Conservation (phyloP, 2,113 vertebrate species). For the Plestiodon gilberti region DNA sequence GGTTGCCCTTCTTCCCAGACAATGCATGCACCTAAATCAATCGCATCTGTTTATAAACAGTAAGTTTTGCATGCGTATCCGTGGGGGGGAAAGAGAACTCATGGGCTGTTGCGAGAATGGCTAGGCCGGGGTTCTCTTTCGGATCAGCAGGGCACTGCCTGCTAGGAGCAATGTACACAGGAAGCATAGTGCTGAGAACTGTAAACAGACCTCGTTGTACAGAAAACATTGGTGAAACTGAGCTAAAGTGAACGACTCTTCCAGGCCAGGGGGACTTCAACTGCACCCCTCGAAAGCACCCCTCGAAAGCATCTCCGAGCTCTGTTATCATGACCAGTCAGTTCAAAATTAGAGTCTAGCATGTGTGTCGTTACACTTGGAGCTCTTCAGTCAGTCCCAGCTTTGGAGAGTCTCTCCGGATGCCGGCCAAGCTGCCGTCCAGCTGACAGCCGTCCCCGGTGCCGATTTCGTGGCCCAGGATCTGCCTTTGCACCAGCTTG, state of each 20-base stretch:
- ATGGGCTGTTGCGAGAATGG: constrained; percentile 23
- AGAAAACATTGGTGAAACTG: neutral
- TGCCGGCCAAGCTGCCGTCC: neutral
- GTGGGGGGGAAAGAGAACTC: constrained; percentile 47
- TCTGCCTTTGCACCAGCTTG: constrained; percentile 92
- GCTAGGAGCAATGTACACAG: neutral
- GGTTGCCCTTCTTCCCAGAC: constrained; percentile 7
- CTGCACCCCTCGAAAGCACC: neutral
- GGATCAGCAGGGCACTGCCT: neutral
- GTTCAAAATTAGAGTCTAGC: accelerated
- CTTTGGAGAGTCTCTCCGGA: constrained; percentile 43
- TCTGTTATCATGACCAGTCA: accelerated
- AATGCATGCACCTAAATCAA: constrained; percentile 44
- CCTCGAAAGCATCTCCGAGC: constrained; percentile 20
- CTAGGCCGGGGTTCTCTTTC: constrained; percentile 20
- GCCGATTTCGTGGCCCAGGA: constrained; percentile 80
- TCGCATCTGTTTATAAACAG: constrained; percentile 57
- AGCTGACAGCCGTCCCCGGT: constrained; percentile 36
- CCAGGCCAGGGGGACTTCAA: neutral
- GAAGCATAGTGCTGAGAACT: constrained; percentile 12
- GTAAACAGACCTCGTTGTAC: neutral
- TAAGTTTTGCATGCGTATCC: constrained; percentile 64
- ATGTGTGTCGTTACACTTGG: constrained; percentile 59
- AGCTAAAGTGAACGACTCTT: neutral
- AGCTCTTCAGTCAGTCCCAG: constrained; percentile 28